Evolutionary conservation across 1,140 invertebrate species (phyloP).

Genomic region (Zaprionus nigranus): DNA sequence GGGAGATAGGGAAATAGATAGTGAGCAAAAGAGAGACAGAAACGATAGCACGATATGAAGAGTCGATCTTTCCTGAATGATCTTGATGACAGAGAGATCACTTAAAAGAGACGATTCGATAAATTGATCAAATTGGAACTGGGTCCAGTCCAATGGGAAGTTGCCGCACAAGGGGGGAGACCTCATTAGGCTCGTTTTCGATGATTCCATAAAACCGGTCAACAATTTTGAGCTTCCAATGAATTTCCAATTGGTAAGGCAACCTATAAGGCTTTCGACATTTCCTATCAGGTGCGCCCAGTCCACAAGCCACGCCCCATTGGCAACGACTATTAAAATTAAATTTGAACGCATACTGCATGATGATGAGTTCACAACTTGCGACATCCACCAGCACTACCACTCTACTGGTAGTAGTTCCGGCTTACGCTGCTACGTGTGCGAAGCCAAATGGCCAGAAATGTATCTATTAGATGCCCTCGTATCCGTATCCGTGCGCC

Average conservation of each 20-base stretch:
- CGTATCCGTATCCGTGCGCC: constrained; percentile 7
- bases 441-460: constrained; percentile 2
- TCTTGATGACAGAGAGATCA: background rate
- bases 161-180: background rate
- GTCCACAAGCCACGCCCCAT: background rate
- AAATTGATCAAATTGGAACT: constrained; percentile 18
- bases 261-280: constrained; percentile 35
- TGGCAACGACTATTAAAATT: constrained; percentile 58
- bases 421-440: background rate
- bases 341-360: constrained; percentile 59
- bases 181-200: constrained; percentile 22
- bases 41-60: background rate
- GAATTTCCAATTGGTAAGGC: constrained; percentile 38
- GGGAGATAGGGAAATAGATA: background rate
- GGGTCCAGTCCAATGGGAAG: background rate
- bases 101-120: constrained; percentile 20
- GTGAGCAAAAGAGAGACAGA: background rate
- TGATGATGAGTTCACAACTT: constrained; percentile 38
- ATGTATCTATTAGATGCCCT: constrained; percentile 12
- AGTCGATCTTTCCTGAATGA: constrained; percentile 10
- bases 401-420: constrained; percentile 12
- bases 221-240: constrained; percentile 33
- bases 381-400: background rate
- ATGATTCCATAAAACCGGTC: constrained; percentile 8
- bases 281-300: constrained; percentile 30